Conservation (phyloP, 2,113 vertebrate genomes). For the Odocoileus hemionus region DNA sequence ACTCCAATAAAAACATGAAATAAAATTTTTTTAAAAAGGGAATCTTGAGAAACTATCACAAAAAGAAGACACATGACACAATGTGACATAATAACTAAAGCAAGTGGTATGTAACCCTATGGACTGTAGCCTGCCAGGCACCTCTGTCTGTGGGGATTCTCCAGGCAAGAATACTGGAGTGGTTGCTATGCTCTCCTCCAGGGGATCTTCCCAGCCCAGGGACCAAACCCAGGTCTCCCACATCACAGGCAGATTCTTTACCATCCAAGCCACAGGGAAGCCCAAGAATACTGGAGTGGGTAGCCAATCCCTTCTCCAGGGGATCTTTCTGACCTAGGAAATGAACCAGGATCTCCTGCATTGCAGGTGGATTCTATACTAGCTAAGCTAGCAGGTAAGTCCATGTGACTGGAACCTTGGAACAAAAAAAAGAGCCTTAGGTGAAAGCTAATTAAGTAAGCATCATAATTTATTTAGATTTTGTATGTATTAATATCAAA, state of each 20-base stretch:
- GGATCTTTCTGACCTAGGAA: neutral
- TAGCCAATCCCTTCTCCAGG: neutral
- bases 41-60: neutral
- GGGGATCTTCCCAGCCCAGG: neutral
- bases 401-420: neutral
- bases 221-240: neutral
- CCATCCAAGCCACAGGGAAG: neutral
- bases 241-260: neutral
- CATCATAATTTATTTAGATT: neutral
- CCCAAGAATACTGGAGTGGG: neutral
- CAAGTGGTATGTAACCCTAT: neutral
- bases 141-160: neutral
- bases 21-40: neutral
- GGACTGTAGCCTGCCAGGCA: neutral
- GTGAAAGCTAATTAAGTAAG: neutral
- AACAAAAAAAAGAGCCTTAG: neutral
- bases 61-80: neutral
- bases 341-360: neutral
- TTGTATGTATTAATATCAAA: neutral
- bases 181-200: neutral
- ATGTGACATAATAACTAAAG: neutral
- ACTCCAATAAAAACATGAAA: neutral
- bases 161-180: neutral
- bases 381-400: neutral
- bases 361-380: neutral